Evolutionary conservation across 2,113 vertebrate species (phyloP).

Genomic region (Orientallactaga bullata): DNA sequence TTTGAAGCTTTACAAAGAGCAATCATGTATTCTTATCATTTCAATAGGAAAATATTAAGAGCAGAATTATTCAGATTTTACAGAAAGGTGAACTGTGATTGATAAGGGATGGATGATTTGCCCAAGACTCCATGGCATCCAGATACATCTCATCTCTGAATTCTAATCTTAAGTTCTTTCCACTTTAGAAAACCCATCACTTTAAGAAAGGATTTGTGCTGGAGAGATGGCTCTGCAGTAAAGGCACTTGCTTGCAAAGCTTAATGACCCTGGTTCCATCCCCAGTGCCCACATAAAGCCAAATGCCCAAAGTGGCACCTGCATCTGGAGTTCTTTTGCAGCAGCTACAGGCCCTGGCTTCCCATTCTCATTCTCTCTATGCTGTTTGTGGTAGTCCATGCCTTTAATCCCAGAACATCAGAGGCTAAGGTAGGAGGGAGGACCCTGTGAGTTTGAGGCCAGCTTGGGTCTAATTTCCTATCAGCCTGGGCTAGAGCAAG

Average conservation of each 20-base stretch:
- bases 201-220: neutral
- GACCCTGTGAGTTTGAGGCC: no score
- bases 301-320: no score
- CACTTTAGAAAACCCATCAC: neutral
- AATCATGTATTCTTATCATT: constrained; percentile 37
- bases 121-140: neutral
- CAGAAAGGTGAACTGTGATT: neutral
- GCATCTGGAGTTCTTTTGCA: no score
- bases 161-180: constrained; percentile 12
- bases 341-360: neutral
- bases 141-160: neutral
- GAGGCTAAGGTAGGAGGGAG: no score
- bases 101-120: neutral
- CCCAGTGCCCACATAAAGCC: no score
- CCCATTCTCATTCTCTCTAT: neutral
- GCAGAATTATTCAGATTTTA: constrained; percentile 8
- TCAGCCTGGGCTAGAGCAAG: no score
- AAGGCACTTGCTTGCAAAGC: no score
- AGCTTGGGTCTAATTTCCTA: no score
- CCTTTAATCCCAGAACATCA: no score
- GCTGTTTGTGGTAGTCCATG: no score
- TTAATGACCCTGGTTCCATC: no score
- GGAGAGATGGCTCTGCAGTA: no score
- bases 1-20: constrained; percentile 19
- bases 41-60: neutral